Percentiles rank a stretch among this genome's conserved stretches.
These are phyloP conservation scores for Vulpes vulpes DNA, from an alignment of 2,113 vertebrate genomes.

Conservation along the genomic window DNA sequence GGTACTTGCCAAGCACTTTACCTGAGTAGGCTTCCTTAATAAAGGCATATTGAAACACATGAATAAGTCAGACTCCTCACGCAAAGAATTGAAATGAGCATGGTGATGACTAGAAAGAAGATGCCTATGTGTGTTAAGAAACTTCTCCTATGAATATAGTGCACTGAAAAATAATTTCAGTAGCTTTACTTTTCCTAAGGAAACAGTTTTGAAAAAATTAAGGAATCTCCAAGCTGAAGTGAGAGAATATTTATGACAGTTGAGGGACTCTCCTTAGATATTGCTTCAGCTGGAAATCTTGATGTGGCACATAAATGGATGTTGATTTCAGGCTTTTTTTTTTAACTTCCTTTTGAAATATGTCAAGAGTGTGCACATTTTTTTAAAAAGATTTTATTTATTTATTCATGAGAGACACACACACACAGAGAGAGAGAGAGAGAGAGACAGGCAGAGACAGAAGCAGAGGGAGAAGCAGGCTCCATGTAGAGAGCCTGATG, in stretches of 20 bases:
- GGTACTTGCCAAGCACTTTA: not conserved
- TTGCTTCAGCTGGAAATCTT: not conserved
- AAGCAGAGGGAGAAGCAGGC: too few species aligned
- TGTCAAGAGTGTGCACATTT: not conserved
- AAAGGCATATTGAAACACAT: slow-evolving; percentile 6
- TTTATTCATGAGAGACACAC: too few species aligned
- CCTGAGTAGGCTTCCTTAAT: not conserved
- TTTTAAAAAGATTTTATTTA: too few species aligned
- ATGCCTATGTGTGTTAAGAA: not conserved
- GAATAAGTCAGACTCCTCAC: not conserved
- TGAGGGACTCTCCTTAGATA: not conserved
- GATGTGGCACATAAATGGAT: not conserved
- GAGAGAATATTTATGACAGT: not conserved
- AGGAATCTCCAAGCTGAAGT: not conserved
- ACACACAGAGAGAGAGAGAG: too few species aligned
- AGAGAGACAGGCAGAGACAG: too few species aligned
- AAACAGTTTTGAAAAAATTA: not conserved
- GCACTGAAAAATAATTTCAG: not conserved
- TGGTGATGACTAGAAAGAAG: not conserved
- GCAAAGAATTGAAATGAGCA: slow-evolving; percentile 29
- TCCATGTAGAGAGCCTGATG: too few species aligned
- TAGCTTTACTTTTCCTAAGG: not conserved
- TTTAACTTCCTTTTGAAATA: not conserved
- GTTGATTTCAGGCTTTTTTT: not conserved
- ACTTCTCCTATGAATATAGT: not conserved